Conservation (phyloP, 2,797 vertebrate species). For the Hydrophis major region DNA sequence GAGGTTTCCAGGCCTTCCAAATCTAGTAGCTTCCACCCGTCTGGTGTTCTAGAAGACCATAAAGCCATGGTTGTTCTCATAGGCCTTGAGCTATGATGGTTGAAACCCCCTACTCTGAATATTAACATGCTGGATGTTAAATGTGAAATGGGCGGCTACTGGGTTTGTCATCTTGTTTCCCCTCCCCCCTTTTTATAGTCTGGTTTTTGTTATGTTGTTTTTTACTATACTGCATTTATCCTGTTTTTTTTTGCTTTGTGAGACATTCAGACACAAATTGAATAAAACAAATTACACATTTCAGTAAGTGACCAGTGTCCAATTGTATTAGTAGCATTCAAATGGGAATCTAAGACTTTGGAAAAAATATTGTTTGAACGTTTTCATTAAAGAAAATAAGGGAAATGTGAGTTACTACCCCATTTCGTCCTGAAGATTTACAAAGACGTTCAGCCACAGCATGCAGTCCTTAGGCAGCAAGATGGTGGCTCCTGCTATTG, state of each 20-base stretch:
- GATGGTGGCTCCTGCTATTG: conserved; percentile 15
- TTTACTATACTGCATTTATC: neutral
- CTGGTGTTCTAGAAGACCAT: neutral
- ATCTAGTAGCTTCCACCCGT: neutral
- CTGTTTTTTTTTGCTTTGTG: neutral
- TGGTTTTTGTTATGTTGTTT: neutral
- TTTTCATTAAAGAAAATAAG: neutral
- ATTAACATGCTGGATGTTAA: neutral
- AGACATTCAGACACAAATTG: neutral
- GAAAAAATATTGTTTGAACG: neutral
- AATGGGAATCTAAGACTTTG: neutral
- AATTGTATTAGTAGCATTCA: neutral
- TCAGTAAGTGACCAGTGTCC: neutral
- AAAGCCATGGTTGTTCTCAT: neutral
- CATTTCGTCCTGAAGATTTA: neutral
- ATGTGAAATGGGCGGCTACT: neutral
- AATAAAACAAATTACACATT: neutral
- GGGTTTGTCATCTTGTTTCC: neutral
- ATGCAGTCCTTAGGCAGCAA: conserved; percentile 12
- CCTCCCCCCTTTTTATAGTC: neutral
- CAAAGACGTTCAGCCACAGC: neutral
- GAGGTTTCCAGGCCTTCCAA: neutral
- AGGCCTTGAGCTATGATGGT: neutral
- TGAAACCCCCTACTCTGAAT: neutral
- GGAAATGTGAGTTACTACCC: neutral